Base-by-base conservation (phyloP, 2,888 invertebrate species). In the Athalia circularis region DNA sequence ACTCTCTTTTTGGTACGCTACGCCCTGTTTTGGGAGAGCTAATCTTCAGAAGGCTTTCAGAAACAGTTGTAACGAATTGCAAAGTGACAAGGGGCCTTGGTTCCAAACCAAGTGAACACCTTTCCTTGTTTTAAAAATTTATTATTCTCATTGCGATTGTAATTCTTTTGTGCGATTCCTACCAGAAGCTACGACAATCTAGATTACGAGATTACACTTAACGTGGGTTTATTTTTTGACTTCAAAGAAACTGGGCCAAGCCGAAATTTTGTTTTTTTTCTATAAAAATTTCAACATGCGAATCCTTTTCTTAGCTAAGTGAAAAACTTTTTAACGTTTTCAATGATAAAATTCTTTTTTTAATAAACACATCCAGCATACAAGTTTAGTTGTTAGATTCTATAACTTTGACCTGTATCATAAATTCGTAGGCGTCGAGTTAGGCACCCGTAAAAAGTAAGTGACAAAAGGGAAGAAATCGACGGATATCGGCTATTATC, bases 21-120 rank as follows among this genome's bases (percentile, higher is more conserved):
- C 59, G 45, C 59, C 72, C 59, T 72, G 72, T 45, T 72, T 47
- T 9, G 72, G 57, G 59, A 72, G 72, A 57, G 57, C 72, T 72
- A 72, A 72, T 72, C 72, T 72, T 59, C 72, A 59, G 72, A 72
- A 72, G 72, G 57, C 72, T 72, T 72, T 57, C 57, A 72, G 13
- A 57, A 72, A 72, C 57, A 72, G 72, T 72, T 43, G 57, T 72
- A 72, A 57, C 13, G 59, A 72, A 72, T 47, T 72, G 57, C 47
- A 45, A 59, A 72, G 47, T 72, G 72, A 59, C 59, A 59, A 59
- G 47, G 29, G n/a, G 13, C 59, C 59, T 72, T 13, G 72, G 47
- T 47, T 47, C 57, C 72, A 59, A 57, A 47, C 29, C 29, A 45
- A 72, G 59, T 15, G 57, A 59, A 47, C 72, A 72, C 47, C 72